Evolutionary conservation across 1,140 invertebrate genomes (phyloP).

Genomic region (honey bee (Apis mellifera)): Amel_HAv3.1 CM009940.2:9217501-9218000

Average conservation of each 20-base stretch:
- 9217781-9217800: not conserved
- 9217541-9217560: constrained; percentile 46
- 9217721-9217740: constrained; percentile 68
- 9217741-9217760: constrained; percentile 39
- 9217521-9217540: not conserved
- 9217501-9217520: constrained; percentile 19
- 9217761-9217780: not conserved
- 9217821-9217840: not conserved
- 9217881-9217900: constrained; percentile 58
- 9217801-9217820: not conserved
- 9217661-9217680: constrained; percentile 59
- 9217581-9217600: constrained; percentile 37
- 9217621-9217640: constrained; percentile 72
- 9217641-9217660: constrained; percentile 63
- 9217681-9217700: constrained; percentile 76
- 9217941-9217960: no score
- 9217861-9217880: constrained; percentile 53
- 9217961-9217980: not conserved
- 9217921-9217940: not conserved
- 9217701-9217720: constrained; percentile 75
- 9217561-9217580: constrained; percentile 68
- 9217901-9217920: not conserved
- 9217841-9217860: constrained; percentile 2
- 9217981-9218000: not conserved
- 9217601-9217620: constrained; percentile 68